phyloP scores from a whole-genome alignment of 1,140 invertebrate species.

The Conus ventricosus region DNA sequence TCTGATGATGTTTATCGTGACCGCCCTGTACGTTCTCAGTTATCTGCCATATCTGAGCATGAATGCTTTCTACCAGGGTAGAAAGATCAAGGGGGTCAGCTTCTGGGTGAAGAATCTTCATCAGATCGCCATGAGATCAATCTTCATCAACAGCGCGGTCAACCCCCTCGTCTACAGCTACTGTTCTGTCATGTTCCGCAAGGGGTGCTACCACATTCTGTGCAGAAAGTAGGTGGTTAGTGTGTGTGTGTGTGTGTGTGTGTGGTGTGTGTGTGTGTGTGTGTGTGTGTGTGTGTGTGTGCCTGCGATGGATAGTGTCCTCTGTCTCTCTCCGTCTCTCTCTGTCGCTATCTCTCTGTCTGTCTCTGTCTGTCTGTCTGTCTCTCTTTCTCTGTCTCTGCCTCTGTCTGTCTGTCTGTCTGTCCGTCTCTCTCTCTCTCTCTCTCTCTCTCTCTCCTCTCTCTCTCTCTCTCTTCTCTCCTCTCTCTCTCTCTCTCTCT shows the following conservation, averaged over 20 bases:
- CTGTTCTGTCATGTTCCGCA: neutral
- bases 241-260: no score
- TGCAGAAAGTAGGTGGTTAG: neutral
- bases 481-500: no score
- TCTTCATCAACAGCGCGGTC: slow-evolving; percentile 13
- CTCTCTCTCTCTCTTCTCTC: no score
- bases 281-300: no score
- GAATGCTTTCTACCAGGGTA: neutral
- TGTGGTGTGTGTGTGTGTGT: no score
- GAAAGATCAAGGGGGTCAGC: neutral
- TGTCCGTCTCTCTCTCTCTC: neutral
- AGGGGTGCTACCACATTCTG: neutral
- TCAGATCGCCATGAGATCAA: neutral
- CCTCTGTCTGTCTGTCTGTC: no score
- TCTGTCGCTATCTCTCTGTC: no score
- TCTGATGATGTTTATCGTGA: slow-evolving; percentile 62
- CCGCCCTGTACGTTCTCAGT: slow-evolving; percentile 61
- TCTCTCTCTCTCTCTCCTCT: no score
- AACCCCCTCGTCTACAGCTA: slow-evolving; percentile 23
- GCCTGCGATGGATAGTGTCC: no score
- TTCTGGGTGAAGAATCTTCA: neutral
- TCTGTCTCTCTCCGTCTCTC: no score
- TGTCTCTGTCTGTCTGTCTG: no score
- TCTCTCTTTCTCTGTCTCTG: no score
- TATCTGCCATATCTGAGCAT: slow-evolving; percentile 63